Evolutionary conservation across 2,113 vertebrate species (phyloP).

Genomic region (Condylura cristata): DNA sequence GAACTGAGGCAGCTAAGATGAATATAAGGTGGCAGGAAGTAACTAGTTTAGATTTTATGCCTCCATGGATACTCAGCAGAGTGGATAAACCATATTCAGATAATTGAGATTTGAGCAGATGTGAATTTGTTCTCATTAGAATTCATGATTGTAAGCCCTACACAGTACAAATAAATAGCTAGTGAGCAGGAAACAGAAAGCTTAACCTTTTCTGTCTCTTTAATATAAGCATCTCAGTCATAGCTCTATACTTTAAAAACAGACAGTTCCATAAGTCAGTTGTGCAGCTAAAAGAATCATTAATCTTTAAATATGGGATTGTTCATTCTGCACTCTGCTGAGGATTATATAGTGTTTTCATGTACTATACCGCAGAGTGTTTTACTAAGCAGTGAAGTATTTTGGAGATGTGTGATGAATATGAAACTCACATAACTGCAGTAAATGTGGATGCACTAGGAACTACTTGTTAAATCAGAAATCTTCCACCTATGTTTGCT

Average conservation of each 20-base stretch:
- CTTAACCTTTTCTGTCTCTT: constrained; percentile 66
- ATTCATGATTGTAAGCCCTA: constrained; percentile 46
- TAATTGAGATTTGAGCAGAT: constrained; percentile 56
- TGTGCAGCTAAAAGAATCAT: constrained; percentile 75
- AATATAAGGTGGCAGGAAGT: background rate
- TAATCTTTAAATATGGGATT: constrained; percentile 80
- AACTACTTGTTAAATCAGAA: constrained; percentile 77
- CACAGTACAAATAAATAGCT: constrained; percentile 57
- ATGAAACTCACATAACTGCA: constrained; percentile 65
- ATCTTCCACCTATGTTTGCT: constrained; percentile 64
- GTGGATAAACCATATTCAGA: constrained; percentile 59
- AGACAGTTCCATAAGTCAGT: constrained; percentile 51
- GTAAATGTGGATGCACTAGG: background rate
- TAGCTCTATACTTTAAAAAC: background rate
- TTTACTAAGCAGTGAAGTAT: constrained; percentile 78
- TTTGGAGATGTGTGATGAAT: constrained; percentile 74
- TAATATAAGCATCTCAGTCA: constrained; percentile 47
- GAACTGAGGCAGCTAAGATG: background rate
- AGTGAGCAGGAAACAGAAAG: background rate
- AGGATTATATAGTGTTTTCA: constrained; percentile 77
- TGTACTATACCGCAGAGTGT: constrained; percentile 74
- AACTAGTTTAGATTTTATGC: constrained; percentile 2
- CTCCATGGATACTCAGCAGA: background rate
- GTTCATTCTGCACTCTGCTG: constrained; percentile 71
- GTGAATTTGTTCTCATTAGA: constrained; percentile 63